phyloP scores from a whole-genome alignment of 2,797 vertebrate species.

The Myripristis jacobus region DNA sequence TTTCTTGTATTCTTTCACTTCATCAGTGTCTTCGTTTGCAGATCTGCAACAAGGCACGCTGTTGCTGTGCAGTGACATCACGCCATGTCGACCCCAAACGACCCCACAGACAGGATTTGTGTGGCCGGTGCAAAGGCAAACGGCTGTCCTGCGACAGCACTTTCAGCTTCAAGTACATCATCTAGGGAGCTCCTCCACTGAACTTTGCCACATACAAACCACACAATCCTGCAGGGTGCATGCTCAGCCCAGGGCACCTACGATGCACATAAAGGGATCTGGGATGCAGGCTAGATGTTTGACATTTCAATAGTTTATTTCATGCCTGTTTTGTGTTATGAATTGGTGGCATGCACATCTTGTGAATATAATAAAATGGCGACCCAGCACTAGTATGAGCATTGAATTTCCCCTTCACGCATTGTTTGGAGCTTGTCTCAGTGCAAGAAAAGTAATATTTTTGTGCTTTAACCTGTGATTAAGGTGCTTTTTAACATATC shows the following conservation, averaged over 20 bases:
- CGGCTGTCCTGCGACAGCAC: slow-evolving; percentile 97
- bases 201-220: slow-evolving; percentile 25
- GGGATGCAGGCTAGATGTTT: slow-evolving; percentile 34
- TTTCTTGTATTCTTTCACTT: background rate
- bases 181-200: slow-evolving; percentile 75
- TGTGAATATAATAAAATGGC: slow-evolving; percentile 69
- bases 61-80: slow-evolving; percentile 89
- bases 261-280: slow-evolving; percentile 13
- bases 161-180: slow-evolving; percentile 99
- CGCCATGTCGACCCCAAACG: slow-evolving; percentile 96
- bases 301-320: slow-evolving; percentile 64
- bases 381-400: slow-evolving; percentile 64
- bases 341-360: slow-evolving; percentile 51
- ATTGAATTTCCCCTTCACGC: background rate
- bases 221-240: background rate
- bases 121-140: slow-evolving; percentile 96
- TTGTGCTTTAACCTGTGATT: too few relatives aligned
- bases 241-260: slow-evolving; percentile 17
- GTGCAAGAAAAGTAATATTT: too few relatives aligned
- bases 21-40: slow-evolving; percentile 56
- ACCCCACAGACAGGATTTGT: slow-evolving; percentile 96
- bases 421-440: background rate
- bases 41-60: slow-evolving; percentile 94
- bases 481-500: background rate
- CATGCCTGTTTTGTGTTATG: slow-evolving; percentile 68